Evolutionary conservation across 2,113 vertebrate species (phyloP).

Genomic region (Solea solea): DNA sequence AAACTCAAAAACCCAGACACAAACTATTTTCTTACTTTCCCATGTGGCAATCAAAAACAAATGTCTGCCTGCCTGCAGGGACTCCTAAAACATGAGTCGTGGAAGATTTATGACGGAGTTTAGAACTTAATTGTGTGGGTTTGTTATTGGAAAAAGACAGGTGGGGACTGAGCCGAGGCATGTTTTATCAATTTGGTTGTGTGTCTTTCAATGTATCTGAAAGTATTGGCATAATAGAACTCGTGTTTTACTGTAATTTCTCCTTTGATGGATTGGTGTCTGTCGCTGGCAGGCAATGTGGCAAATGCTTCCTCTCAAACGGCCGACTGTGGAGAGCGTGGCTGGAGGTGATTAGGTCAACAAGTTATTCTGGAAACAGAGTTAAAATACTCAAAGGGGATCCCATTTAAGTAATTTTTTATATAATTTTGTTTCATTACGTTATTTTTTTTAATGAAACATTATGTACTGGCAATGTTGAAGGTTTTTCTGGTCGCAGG

Average conservation of each 20-base stretch:
- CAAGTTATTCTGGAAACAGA: slow-evolving; percentile 35
- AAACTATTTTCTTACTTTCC: slow-evolving; percentile 39
- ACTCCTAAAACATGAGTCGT: slow-evolving; percentile 68
- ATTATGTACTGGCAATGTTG: neutral
- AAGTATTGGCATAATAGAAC: slow-evolving; percentile 58
- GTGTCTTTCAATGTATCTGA: slow-evolving; percentile 55
- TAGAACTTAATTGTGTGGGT: slow-evolving; percentile 76
- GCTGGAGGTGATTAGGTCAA: slow-evolving; percentile 45
- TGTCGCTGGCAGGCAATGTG: slow-evolving; percentile 47
- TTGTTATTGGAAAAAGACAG: slow-evolving; percentile 78
- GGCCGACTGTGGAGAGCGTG: slow-evolving; percentile 33
- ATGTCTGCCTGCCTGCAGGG: slow-evolving; percentile 68
- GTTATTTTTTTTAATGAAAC: neutral
- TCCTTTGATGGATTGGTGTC: slow-evolving; percentile 70
- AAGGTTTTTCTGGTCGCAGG: neutral
- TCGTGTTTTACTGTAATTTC: slow-evolving; percentile 66
- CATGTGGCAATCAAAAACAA: slow-evolving; percentile 65
- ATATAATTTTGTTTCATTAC: too few species aligned
- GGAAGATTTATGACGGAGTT: slow-evolving; percentile 73
- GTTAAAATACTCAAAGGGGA: too few species aligned
- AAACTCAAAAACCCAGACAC: slow-evolving; percentile 42
- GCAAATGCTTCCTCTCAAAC: slow-evolving; percentile 39
- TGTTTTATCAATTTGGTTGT: slow-evolving; percentile 73
- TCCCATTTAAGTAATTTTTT: too few species aligned
- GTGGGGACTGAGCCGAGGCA: slow-evolving; percentile 71